Percentiles rank a stretch among this genome's conserved stretches.
Conservation (phyloP, 2,797 vertebrate species). For the Sebastes aleutianus region DNA sequence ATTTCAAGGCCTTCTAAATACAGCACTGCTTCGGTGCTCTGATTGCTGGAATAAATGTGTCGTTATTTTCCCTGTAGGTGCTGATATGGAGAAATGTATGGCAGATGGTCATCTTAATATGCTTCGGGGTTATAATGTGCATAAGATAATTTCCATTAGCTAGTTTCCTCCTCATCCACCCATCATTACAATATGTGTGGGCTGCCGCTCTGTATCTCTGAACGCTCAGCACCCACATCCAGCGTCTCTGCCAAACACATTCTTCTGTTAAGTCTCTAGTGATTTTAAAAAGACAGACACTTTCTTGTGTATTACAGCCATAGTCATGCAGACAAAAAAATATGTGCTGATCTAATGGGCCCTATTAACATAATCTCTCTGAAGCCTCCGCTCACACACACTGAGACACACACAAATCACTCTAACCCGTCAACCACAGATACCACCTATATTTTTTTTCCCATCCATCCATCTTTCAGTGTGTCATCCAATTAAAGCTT, state of each 20-base stretch:
- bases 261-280: conserved; percentile 1
- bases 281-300: conserved; percentile 20
- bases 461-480: conserved; percentile 57
- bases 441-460: conserved; percentile 14
- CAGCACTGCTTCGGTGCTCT: conserved; percentile 1
- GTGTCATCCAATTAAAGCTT: conserved; percentile 71
- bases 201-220: conserved; percentile 11
- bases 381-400: not conserved
- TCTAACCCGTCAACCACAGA: conserved; percentile 1
- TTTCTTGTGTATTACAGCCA: not conserved
- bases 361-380: conserved; percentile 40
- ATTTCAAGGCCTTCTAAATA: not conserved
- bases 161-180: not conserved
- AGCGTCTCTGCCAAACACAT: not conserved
- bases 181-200: conserved; percentile 34
- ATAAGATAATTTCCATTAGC: conserved; percentile 26
- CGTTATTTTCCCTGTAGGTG: conserved; percentile 16
- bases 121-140: conserved; percentile 13
- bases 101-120: conserved; percentile 10
- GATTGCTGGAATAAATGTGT: conserved; percentile 21
- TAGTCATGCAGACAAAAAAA: not conserved
- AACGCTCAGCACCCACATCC: conserved; percentile 30
- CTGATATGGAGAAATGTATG: not conserved
- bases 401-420: not conserved
- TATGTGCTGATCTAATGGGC: conserved; percentile 40